Evolutionary conservation across 2,888 invertebrate genomes (phyloP).

Genomic region (Strigamia transsilvanica): DNA sequence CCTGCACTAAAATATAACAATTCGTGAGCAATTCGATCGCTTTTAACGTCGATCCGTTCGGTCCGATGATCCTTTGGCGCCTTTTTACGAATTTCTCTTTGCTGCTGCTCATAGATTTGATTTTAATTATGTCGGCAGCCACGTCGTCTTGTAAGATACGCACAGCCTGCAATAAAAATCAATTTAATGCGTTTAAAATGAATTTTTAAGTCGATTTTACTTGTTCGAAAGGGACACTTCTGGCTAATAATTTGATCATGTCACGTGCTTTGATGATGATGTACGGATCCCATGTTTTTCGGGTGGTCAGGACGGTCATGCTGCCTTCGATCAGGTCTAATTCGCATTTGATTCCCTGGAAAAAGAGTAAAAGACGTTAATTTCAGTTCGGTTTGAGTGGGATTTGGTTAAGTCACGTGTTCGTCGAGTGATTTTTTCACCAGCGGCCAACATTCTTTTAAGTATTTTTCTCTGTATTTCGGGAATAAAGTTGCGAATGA

Average conservation of each 20-base stretch:
- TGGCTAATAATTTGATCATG: constrained; percentile 89
- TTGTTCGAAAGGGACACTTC: constrained; percentile 97
- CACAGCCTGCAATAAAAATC: constrained; percentile 61
- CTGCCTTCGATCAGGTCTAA: constrained; percentile 92
- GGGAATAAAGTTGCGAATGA: constrained; percentile 97
- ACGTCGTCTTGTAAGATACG: constrained; percentile 80
- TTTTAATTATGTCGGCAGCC: constrained; percentile 95
- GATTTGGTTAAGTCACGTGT: too few species aligned
- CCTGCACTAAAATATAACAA: constrained; percentile 96
- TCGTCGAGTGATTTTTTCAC: constrained; percentile 85
- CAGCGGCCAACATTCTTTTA: constrained; percentile 94
- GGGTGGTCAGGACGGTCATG: constrained; percentile 91
- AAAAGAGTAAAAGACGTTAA: constrained; percentile 5
- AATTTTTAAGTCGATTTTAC: too few species aligned
- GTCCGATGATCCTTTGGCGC: constrained; percentile 92
- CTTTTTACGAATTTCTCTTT: constrained; percentile 95
- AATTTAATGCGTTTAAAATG: too few species aligned
- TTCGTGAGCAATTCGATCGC: constrained; percentile 93
- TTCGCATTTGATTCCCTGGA: constrained; percentile 77
- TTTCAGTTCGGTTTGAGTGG: too few species aligned
- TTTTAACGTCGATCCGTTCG: constrained; percentile 97
- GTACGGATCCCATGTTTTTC: constrained; percentile 98
- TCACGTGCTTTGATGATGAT: constrained; percentile 96
- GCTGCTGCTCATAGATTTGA: constrained; percentile 87
- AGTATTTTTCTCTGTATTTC: constrained; percentile 94